Evolutionary conservation across 1,140 invertebrate species (phyloP).

Genomic region (Cecropterus lyciades): DNA sequence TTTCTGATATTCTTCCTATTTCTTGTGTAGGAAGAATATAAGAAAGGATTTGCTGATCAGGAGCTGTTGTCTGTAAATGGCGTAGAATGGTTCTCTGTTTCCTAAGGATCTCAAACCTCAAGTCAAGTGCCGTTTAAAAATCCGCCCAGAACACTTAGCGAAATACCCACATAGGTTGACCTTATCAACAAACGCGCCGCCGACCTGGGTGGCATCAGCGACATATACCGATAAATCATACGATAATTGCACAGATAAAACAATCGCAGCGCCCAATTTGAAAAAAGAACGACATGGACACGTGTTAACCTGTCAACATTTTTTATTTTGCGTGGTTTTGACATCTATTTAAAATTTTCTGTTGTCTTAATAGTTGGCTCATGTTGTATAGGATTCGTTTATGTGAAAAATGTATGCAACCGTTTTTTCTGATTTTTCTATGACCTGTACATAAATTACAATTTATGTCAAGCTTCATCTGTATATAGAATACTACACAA

Average conservation of each 20-base stretch:
- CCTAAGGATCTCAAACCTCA: conserved; percentile 22
- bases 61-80: no score
- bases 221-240: conserved; percentile 48
- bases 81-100: neutral
- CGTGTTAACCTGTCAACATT: conserved; percentile 34
- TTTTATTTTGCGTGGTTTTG: conserved; percentile 1
- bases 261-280: conserved; percentile 16
- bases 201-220: conserved; percentile 47
- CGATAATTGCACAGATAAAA: conserved; percentile 32
- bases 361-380: no score
- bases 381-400: no score
- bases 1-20: no score
- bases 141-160: conserved; percentile 48
- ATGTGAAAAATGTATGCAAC: no score
- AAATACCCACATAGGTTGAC: conserved; percentile 41
- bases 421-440: no score
- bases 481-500: no score
- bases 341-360: neutral
- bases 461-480: no score
- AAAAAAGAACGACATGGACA: conserved; percentile 28
- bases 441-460: no score
- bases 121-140: conserved; percentile 43
- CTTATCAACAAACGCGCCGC: conserved; percentile 47
- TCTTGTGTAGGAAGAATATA: no score
- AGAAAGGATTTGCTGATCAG: no score